A percentile compares a stretch with the other conserved stretches of the same genome.
These are phyloP conservation scores for Riptortus pedestris DNA, from an alignment of 1,140 invertebrate genomes.

Conservation along the genomic window DNA sequence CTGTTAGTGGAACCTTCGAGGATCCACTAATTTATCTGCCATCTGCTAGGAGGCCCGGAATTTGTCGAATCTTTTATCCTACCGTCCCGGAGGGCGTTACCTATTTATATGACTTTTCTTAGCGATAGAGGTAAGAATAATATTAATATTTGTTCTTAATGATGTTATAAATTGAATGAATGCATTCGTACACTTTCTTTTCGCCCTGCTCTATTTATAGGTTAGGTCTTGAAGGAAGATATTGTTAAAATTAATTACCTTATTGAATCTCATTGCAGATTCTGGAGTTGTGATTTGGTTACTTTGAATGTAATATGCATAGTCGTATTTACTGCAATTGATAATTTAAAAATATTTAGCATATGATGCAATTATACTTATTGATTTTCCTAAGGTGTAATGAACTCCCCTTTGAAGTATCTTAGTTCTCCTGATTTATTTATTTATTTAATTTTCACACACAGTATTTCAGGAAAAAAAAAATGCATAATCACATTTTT, in stretches of 20 bases:
- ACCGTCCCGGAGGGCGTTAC: conserved; percentile 33
- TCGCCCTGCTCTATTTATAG: conserved; percentile 9
- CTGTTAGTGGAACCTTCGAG: conserved; percentile 13
- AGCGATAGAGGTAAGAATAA: conserved; percentile 30
- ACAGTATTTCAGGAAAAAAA: too few relatives aligned
- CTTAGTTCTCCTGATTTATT: too few relatives aligned
- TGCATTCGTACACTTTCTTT: background rate
- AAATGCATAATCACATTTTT: too few relatives aligned
- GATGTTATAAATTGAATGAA: background rate
- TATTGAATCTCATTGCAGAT: background rate
- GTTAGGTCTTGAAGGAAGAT: background rate
- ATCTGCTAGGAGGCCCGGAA: conserved; percentile 18
- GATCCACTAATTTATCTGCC: conserved; percentile 21
- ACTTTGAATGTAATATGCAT: too few relatives aligned
- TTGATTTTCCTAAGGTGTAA: too few relatives aligned
- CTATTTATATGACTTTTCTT: conserved; percentile 34
- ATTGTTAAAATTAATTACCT: too few relatives aligned
- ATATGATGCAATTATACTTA: too few relatives aligned
- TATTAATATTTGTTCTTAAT: conserved; percentile 5
- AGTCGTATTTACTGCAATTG: too few relatives aligned
- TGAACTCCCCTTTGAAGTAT: too few relatives aligned
- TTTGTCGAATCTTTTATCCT: conserved; percentile 21
- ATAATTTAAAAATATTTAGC: too few relatives aligned
- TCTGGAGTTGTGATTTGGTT: background rate
- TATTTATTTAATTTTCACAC: too few relatives aligned